Evolutionary conservation across 2,888 invertebrate genomes (phyloP).

Genomic region (Hirtodrosophila alboralis): DNA sequence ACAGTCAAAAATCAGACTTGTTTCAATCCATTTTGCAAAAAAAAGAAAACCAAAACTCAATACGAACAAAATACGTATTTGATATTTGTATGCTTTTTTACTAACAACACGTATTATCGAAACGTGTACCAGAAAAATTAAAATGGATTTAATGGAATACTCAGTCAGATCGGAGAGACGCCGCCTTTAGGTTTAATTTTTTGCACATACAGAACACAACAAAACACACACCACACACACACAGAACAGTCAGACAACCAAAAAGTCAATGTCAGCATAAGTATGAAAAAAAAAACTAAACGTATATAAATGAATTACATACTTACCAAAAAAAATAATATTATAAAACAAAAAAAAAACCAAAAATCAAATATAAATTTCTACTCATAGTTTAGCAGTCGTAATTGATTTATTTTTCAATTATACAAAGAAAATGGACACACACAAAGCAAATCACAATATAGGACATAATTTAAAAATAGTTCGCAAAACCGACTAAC

Average conservation of each 20-base stretch:
- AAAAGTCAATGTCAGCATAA: conserved; percentile 60
- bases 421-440: conserved; percentile 39
- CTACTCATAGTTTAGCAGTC: conserved; percentile 76
- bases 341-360: conserved; percentile 28
- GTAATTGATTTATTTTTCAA: conserved; percentile 79
- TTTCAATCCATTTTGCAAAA: conserved; percentile 42
- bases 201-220: conserved; percentile 37
- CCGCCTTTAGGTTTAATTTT: conserved; percentile 67
- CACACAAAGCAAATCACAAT: conserved; percentile 49
- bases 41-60: conserved; percentile 30
- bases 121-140: conserved; percentile 36
- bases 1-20: conserved; percentile 38
- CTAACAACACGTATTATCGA: conserved; percentile 51
- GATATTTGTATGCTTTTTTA: conserved; percentile 76
- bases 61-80: conserved; percentile 37
- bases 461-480: conserved; percentile 53
- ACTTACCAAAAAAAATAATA: conserved; percentile 30
- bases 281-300: conserved; percentile 57
- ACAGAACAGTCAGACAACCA: conserved; percentile 25
- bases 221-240: conserved; percentile 14
- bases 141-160: too few species aligned
- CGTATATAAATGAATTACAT: conserved; percentile 50
- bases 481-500: conserved; percentile 50
- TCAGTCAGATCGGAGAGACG: conserved; percentile 24
- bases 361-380: conserved; percentile 63